These are phyloP conservation scores for Cettia cetti DNA, from an alignment of 2,113 vertebrate genomes.

Conservation along the genomic window DNA sequence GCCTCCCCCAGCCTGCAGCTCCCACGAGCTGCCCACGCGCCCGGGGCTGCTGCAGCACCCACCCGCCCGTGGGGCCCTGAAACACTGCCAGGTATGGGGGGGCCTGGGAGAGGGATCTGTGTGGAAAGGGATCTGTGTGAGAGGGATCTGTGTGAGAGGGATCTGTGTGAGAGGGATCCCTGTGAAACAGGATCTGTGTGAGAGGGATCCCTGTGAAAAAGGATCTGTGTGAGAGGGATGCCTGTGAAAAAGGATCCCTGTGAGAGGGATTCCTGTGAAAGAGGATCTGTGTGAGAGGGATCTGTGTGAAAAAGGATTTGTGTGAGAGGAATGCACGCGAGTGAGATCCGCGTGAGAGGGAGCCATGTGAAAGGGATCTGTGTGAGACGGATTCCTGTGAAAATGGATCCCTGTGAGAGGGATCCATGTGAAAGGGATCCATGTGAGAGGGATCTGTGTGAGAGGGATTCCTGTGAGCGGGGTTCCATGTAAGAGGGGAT, in stretches of 20 bases:
- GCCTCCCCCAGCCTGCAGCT: conserved; percentile 60
- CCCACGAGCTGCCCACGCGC: conserved; percentile 70
- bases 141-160: accelerated
- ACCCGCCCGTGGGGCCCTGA: conserved; percentile 74
- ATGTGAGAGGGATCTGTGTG: too few relatives aligned
- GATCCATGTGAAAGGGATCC: accelerated
- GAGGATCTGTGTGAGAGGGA: too few relatives aligned
- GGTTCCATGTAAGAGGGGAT: too few relatives aligned
- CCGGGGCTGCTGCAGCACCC: conserved; percentile 66
- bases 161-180: accelerated
- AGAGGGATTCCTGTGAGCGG: not conserved
- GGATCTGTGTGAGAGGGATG: not conserved
- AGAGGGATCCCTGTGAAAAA: not conserved
- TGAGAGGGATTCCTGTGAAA: accelerated
- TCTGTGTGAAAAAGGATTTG: accelerated
- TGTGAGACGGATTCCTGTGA: not conserved
- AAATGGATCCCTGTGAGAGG: not conserved
- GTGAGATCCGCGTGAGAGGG: not conserved
- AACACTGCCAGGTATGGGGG: conserved; percentile 85
- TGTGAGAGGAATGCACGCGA: not conserved
- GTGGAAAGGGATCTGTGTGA: not conserved
- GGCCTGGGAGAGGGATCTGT: not conserved
- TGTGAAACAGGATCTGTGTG: not conserved
- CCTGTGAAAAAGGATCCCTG: not conserved
- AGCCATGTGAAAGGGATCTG: accelerated